Evolutionary conservation across 2,888 invertebrate species (phyloP).

Genomic region (Xylota sylvarum): DNA sequence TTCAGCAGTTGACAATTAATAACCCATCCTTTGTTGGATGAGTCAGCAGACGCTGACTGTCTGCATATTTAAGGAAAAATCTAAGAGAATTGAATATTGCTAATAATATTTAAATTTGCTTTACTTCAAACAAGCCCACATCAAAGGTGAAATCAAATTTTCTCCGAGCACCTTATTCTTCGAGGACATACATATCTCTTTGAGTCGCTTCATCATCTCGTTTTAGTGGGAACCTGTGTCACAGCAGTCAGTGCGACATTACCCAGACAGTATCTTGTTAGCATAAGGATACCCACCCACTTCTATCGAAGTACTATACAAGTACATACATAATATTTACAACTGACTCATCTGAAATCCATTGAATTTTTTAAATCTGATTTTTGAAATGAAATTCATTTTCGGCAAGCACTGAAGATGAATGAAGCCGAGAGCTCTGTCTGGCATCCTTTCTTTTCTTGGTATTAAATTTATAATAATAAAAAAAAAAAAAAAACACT

Average conservation of each 20-base stretch:
- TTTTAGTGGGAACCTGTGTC: neutral
- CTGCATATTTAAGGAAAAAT: neutral
- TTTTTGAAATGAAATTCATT: slow-evolving; percentile 52
- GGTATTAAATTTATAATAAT: slow-evolving; percentile 74
- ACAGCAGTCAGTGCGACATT: slow-evolving; percentile 13
- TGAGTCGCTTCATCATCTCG: neutral
- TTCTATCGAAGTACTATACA: neutral
- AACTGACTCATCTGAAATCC: slow-evolving; percentile 16
- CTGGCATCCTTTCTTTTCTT: slow-evolving; percentile 3
- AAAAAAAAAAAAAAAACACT: slow-evolving; percentile 69
- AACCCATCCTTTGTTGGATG: neutral
- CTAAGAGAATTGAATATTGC: slow-evolving; percentile 20
- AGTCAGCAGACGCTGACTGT: no score
- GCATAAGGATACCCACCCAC: neutral
- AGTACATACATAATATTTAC: slow-evolving; percentile 28
- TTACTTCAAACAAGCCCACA: slow-evolving; percentile 36
- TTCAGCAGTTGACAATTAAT: neutral
- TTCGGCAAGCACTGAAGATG: slow-evolving; percentile 29
- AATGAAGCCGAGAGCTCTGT: slow-evolving; percentile 28
- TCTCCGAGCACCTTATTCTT: neutral
- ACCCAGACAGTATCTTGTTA: slow-evolving; percentile 30
- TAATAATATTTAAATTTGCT: slow-evolving; percentile 37
- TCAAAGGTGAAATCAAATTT: slow-evolving; percentile 47
- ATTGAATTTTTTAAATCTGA: slow-evolving; percentile 55
- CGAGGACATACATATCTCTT: neutral